phyloP scores from a whole-genome alignment of 2,113 vertebrate species.

The Pteruthius melanotis region DNA sequence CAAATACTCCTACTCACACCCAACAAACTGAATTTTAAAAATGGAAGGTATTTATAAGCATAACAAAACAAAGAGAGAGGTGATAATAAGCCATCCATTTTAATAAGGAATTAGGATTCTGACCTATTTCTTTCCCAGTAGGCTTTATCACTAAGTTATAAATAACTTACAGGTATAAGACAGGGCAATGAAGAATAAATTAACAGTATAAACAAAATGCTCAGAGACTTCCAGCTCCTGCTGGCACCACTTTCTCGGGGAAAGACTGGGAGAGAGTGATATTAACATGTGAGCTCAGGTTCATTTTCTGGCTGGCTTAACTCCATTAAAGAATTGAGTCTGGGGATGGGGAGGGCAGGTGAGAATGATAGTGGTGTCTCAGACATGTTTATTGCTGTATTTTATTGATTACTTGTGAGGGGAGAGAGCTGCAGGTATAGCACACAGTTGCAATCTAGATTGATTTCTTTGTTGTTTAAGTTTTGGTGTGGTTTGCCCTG shows the following conservation, averaged over 20 bases:
- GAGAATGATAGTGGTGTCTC: background rate
- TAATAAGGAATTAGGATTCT: slow-evolving; percentile 38
- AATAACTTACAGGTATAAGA: slow-evolving; percentile 32
- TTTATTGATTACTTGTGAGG: background rate
- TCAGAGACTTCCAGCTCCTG: background rate
- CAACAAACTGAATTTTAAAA: background rate
- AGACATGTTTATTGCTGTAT: background rate
- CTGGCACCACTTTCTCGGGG: background rate
- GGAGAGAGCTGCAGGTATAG: background rate
- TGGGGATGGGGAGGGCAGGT: background rate
- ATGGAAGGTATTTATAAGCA: background rate
- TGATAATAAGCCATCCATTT: slow-evolving; percentile 15
- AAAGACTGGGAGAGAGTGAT: background rate
- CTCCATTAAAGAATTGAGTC: background rate
- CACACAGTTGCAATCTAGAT: background rate
- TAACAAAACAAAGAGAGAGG: background rate
- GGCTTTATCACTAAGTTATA: background rate
- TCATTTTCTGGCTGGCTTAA: slow-evolving; percentile 35
- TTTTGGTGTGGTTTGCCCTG: background rate
- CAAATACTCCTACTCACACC: background rate
- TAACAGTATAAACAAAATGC: slow-evolving; percentile 31
- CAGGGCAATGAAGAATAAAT: slow-evolving; percentile 12
- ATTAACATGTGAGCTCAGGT: background rate
- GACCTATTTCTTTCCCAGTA: slow-evolving; percentile 36
- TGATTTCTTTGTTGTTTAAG: background rate